These are phyloP conservation scores for Epicampocera succincta DNA, from an alignment of 2,888 invertebrate species.

Conservation along the genomic window DNA sequence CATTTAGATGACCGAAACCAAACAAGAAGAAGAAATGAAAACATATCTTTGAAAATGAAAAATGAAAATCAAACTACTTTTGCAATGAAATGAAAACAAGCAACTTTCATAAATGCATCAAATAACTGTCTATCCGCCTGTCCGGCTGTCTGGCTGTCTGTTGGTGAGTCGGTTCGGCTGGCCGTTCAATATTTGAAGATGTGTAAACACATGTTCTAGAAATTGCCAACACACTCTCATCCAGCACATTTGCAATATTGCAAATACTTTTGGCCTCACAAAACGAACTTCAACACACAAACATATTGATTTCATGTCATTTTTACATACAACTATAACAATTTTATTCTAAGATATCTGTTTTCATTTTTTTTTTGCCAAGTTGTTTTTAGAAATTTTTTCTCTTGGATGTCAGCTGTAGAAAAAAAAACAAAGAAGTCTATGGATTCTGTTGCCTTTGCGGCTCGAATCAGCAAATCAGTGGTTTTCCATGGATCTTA, in stretches of 20 bases:
- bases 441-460: background rate
- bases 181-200: conserved; percentile 13
- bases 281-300: conserved; percentile 28
- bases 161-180: background rate
- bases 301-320: conserved; percentile 58
- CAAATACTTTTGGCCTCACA: conserved; percentile 28
- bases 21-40: background rate
- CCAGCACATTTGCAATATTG: background rate
- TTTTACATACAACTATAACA: conserved; percentile 20
- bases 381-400: conserved; percentile 50
- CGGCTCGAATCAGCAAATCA: conserved; percentile 4
- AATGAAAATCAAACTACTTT: conserved; percentile 54
- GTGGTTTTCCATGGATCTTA: conserved; percentile 19
- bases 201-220: conserved; percentile 43
- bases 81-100: conserved; percentile 55
- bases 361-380: conserved; percentile 1
- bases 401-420: conserved; percentile 54
- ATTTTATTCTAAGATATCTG: too few relatives aligned
- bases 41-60: conserved; percentile 42
- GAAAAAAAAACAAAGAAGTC: conserved; percentile 18
- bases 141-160: background rate
- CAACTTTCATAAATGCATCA: conserved; percentile 68
- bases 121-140: conserved; percentile 8
- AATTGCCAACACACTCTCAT: background rate
- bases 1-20: conserved; percentile 41